Base-by-base conservation (phyloP, 2,797 vertebrate species). In the Periparus ater region DNA sequence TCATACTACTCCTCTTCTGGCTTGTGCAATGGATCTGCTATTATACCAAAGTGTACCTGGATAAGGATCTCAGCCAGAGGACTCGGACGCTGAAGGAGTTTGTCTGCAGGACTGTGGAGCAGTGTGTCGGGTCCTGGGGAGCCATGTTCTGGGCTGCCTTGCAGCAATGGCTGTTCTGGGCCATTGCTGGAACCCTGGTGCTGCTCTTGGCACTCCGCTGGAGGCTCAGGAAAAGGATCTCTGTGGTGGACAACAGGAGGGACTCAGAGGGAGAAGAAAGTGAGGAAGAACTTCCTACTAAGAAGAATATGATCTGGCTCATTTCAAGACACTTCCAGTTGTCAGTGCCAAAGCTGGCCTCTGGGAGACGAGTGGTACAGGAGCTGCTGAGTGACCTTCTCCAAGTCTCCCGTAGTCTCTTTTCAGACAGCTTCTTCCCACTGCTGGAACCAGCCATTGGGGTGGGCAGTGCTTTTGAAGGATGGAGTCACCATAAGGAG, bases 171-270 rank as follows among this genome's bases (percentile, higher is more conserved):
- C 47, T 29, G 18, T n/a, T 76, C 47, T 72, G 65, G 70, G 25
- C 25, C 0, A 0, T 42, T 17, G 44, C 61, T 14, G 74, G 45
- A 23, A 18, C 5, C 17, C 27, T 77, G 44, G 6, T 27, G 2
- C 38, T 83, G 48, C 16, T 92, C 36, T 44, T 88, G 30, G 47
- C 42, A 10, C 55, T 53, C 30, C 47, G 20, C 34, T 58, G 67
- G 62, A 6, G 20, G 38, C 10, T 51, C 44, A 12, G 10, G 44
- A 38, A 68, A 45, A 16, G 5, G 18, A 23, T 9, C 32, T 5
- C 0, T n/a, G 34, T 48, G 20, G 15, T 5, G 9, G 19, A 27
- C 8, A 26, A 58, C n/a, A 61, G 5, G 13, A 40, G 8, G 18
- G 21, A 21, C 26, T 19, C 77, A 36, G 77, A 47, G 21, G 65